These are phyloP conservation scores for Stegana nigrithorax DNA, from an alignment of 2,888 invertebrate genomes.

Conservation along the genomic window DNA sequence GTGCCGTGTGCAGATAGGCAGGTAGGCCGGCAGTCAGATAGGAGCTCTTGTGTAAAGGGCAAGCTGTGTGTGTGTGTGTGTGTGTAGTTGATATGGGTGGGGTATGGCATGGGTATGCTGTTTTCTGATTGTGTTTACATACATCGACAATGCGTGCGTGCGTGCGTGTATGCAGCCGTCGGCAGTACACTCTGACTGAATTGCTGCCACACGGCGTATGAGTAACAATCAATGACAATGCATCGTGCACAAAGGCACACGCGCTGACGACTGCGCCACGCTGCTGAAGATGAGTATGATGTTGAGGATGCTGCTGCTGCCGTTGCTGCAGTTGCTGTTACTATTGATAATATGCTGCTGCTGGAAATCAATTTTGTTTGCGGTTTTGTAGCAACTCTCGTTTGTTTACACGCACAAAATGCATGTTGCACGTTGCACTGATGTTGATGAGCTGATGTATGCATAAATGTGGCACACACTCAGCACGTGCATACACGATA, in stretches of 20 bases:
- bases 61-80: neutral
- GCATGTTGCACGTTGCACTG: neutral
- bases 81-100: neutral
- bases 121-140: constrained; percentile 65
- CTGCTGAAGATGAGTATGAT: too few species aligned
- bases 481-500: too few species aligned
- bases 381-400: constrained; percentile 13
- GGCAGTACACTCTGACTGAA: constrained; percentile 28
- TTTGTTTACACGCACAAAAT: constrained; percentile 8
- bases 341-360: neutral
- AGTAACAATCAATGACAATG: neutral
- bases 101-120: constrained; percentile 50
- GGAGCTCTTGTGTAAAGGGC: neutral
- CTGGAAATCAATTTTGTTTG: constrained; percentile 23
- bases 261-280: too few species aligned
- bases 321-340: neutral
- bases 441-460: constrained; percentile 14
- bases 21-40: neutral
- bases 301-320: neutral
- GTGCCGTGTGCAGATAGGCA: neutral
- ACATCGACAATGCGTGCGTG: constrained; percentile 58
- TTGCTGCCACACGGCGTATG: neutral
- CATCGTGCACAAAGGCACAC: constrained; percentile 31
- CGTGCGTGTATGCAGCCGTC: constrained; percentile 47
- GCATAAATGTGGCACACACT: constrained; percentile 11